Percentiles rank a stretch among this genome's conserved stretches.
These are phyloP conservation scores for Psophia crepitans DNA, from an alignment of 2,113 vertebrate species.

Conservation along the genomic window DNA sequence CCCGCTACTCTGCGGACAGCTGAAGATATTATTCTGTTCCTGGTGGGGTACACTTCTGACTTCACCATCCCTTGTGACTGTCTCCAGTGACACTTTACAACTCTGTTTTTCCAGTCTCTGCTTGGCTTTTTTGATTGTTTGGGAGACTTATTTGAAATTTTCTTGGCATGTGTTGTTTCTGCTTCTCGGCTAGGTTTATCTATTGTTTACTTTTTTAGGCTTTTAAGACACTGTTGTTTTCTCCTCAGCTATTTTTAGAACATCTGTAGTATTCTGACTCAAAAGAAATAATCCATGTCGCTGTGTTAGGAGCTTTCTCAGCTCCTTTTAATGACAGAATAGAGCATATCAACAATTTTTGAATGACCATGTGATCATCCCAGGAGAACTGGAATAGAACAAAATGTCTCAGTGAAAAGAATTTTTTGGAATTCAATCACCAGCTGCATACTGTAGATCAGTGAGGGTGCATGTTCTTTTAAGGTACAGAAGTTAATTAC, in stretches of 20 bases:
- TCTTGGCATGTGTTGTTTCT: background rate
- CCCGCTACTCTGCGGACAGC: background rate
- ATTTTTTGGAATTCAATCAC: conserved; percentile 23
- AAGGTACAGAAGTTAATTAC: conserved; percentile 4
- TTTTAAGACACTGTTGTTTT: conserved; percentile 56
- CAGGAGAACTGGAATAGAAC: conserved; percentile 68
- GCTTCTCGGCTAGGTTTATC: conserved; percentile 39
- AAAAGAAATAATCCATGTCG: conserved; percentile 64
- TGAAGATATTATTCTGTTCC: background rate
- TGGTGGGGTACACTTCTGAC: conserved; percentile 1
- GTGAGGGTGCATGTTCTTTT: background rate
- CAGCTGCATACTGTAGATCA: conserved; percentile 19
- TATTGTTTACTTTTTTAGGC: conserved; percentile 61
- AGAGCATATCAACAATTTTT: conserved; percentile 68
- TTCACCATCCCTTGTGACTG: background rate
- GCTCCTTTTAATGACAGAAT: conserved; percentile 65
- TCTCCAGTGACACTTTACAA: conserved; percentile 4
- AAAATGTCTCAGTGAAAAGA: conserved; percentile 69
- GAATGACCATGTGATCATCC: conserved; percentile 67
- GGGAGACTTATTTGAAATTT: background rate
- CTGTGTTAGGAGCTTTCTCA: conserved; percentile 63
- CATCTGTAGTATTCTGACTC: conserved; percentile 50
- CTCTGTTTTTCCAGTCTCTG: background rate
- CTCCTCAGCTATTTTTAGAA: conserved; percentile 69
- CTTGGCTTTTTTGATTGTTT: background rate